Percentiles rank a stretch among this genome's conserved stretches.
These are phyloP conservation scores for Lycophotia porphyrea DNA, from an alignment of 2,888 invertebrate species.

Conservation along the genomic window DNA sequence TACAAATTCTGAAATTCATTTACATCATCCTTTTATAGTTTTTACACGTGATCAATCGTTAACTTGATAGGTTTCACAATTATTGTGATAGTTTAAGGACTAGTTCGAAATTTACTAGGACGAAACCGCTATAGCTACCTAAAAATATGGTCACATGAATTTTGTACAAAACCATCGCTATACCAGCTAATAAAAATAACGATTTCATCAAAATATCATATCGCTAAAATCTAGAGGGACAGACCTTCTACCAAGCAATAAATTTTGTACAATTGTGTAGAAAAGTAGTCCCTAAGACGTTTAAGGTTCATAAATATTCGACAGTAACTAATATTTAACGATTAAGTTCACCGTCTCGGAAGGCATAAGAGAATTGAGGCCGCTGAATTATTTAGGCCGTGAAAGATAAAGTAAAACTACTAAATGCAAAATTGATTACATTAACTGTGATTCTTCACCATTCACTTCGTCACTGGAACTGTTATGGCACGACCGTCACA, in stretches of 20 bases:
- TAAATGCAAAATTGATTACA: constrained; percentile 78
- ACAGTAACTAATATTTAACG: constrained; percentile 74
- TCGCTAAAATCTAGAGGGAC: constrained; percentile 73
- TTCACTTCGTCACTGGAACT: constrained; percentile 67
- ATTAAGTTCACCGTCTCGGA: constrained; percentile 73
- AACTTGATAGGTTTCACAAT: constrained; percentile 68
- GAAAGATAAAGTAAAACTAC: constrained; percentile 78
- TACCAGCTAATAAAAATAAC: constrained; percentile 72
- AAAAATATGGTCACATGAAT: constrained; percentile 84
- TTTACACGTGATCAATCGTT: constrained; percentile 70
- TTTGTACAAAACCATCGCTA: constrained; percentile 84
- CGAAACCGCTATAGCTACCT: constrained; percentile 85
- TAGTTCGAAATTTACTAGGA: constrained; percentile 89
- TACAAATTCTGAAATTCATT: constrained; percentile 83
- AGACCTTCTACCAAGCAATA: constrained; percentile 73
- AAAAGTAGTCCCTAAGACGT: constrained; percentile 80
- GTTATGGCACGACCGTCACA: constrained; percentile 77
- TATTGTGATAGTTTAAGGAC: constrained; percentile 82
- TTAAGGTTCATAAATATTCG: constrained; percentile 75
- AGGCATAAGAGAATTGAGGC: constrained; percentile 83
- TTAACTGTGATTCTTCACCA: constrained; percentile 65
- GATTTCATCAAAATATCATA: constrained; percentile 71
- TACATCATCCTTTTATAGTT: constrained; percentile 77
- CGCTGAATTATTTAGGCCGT: constrained; percentile 83
- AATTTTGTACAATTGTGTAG: constrained; percentile 83